Base-by-base conservation (phyloP, 2,797 vertebrate species). In the Periparus ater region DNA sequence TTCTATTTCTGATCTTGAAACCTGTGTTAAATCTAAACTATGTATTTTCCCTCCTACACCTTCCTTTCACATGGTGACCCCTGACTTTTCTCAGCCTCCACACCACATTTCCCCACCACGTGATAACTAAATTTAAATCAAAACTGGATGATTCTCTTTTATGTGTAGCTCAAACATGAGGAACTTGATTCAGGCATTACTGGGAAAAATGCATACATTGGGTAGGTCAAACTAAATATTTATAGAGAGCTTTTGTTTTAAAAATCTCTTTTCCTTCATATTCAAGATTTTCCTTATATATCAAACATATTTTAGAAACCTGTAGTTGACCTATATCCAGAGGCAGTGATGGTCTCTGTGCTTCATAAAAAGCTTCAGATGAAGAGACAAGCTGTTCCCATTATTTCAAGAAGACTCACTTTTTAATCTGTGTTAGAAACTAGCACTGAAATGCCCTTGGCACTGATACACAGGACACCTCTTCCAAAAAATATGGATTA, bases 1-100 rank as follows among this genome's bases (percentile, higher is more conserved):
- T 48, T 83, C 91, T 87, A 93, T 80, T 93, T 93, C 70, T 88
- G 55, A 63, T 82, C 48, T 81, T 75, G 72, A 96, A 94, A 89
- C 26, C 25, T 47, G 42, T 62, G 38, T 61, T 79, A 84, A 7
- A 75, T 62, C 54, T 90, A 29, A 93, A 82, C 40, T 79, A 47
- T 47, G 7, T 70, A 12, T 88, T 71, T 81, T 81, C 14, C 48
- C 42, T 92, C 95, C 89, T 81, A 94, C 91, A 60, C 9, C 44
- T 93, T 96, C 91, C 58, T 88, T 86, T 90, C 63, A 79, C 38
- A 51, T 34, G 61, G 76, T 50, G 63, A 92, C 63, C 68, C 17
- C 32, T 67, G 74, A 78, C 66, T 78, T 73, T 76, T 50, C 66
- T 78, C 76, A 88, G 83, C 95, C 92, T 92, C 48, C 94, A 71